Evolutionary conservation across 2,888 invertebrate genomes (phyloP).

Genomic region (Tupiocoris notatus): DNA sequence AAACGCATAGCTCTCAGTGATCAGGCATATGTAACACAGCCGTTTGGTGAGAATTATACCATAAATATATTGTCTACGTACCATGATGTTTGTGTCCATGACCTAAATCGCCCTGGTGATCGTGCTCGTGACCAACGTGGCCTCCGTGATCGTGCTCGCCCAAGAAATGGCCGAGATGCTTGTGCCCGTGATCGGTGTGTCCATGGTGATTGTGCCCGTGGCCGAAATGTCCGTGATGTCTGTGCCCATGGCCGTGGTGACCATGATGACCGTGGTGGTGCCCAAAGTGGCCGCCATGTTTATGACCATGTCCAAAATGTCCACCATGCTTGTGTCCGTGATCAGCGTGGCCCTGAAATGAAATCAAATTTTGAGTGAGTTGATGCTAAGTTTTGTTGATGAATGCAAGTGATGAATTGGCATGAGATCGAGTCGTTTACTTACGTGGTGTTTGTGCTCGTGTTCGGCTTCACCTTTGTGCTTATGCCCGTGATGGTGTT

Average conservation of each 20-base stretch:
- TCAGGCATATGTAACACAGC: no score
- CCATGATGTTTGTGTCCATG: conserved; percentile 46
- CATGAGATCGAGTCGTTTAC: no score
- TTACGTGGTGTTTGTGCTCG: conserved; percentile 53
- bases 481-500: conserved; percentile 55
- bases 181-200: conserved; percentile 56
- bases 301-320: conserved; percentile 55
- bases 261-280: conserved; percentile 46
- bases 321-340: conserved; percentile 56
- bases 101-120: conserved; percentile 51
- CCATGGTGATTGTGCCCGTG: conserved; percentile 48
- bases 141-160: conserved; percentile 55
- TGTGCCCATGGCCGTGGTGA: conserved; percentile 46
- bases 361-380: neutral
- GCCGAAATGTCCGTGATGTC: conserved; percentile 43
- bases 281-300: conserved; percentile 55
- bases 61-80: conserved; percentile 1
- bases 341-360: conserved; percentile 53
- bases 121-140: conserved; percentile 56
- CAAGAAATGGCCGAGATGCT: conserved; percentile 57
- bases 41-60: no score
- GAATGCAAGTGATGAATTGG: neutral
- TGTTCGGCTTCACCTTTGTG: conserved; percentile 49
- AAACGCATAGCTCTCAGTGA: no score
- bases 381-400: neutral